Base-by-base conservation (phyloP, 2,113 vertebrate species). In the Dissostichus mawsoni region DNA sequence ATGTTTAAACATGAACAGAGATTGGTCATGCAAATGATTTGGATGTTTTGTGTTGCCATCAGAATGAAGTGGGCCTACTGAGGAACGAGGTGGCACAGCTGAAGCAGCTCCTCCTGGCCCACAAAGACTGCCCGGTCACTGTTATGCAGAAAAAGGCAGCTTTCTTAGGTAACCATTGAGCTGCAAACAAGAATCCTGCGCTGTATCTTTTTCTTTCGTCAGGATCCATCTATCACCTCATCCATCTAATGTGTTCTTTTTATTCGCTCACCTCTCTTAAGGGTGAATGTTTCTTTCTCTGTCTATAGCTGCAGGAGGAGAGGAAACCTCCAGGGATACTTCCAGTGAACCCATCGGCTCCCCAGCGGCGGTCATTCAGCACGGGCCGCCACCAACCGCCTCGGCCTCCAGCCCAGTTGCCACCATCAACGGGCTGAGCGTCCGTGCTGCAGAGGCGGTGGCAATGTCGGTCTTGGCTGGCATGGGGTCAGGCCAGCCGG, bases 71-170 rank as follows among this genome's bases (percentile, higher is more conserved):
- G 18, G 95, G 95, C 4, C 93, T 98, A 44, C 93, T 99, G 91
- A 96, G 97, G 90, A 97, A 96, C 2, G 98, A 99, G 76, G 98
- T 99, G 83, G 97, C 97, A 12, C 98, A 98, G 51, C 94, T 99
- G 59, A 99, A 99, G 85, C 98, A 99, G 94, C 96, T 99, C 12
- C 95, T 99, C 53, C 92, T 99, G 92, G 97, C 98, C 64, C 98
- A 99, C 92, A 99, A 98, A 93, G 98, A 99, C 90, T 99, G 98
- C 50, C 98, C 98, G 0, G 97, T 99, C 89, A 99, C 98, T 8
- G 94, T 96, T 57, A 96, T 99, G 95, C 98, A 99, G 95, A 99
- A 98, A 89, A 98, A 98, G 76, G 97, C 95, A 17, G 87, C 92
- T 69, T 94, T 94, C 86, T 71, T 95, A 78, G 95, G 95, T 95